phyloP scores from a whole-genome alignment of 2,888 invertebrate genomes.

The Blomia tropicalis region DNA sequence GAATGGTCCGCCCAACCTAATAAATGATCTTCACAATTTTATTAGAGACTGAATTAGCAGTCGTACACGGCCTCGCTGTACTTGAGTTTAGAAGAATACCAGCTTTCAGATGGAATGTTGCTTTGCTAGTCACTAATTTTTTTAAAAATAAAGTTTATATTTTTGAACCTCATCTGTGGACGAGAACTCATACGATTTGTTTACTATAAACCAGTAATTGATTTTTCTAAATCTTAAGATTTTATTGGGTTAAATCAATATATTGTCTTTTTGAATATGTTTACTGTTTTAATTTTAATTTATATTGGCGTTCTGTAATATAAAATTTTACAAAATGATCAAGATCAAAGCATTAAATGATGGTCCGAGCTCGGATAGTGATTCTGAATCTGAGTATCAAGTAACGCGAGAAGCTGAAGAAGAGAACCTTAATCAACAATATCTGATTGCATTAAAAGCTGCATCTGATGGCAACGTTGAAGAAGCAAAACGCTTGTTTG shows the following conservation, averaged over 20 bases:
- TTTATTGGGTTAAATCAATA: background rate
- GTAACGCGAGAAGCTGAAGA: conserved; percentile 29
- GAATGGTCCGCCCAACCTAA: too few species aligned
- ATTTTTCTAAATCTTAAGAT: background rate
- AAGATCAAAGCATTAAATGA: conserved; percentile 52
- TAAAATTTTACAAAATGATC: conserved; percentile 28
- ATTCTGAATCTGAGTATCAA: conserved; percentile 20
- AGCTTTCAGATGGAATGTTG: too few species aligned
- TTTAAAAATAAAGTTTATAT: too few species aligned
- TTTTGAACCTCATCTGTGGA: background rate
- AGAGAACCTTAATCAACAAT: conserved; percentile 17
- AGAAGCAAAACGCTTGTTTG: conserved; percentile 18
- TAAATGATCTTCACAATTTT: too few species aligned
- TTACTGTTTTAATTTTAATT: background rate
- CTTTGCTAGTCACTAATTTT: too few species aligned
- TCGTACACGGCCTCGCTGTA: too few species aligned
- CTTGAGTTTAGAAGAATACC: too few species aligned
- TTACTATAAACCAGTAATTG: background rate
- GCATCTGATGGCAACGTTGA: conserved; percentile 16
- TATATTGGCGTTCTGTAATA: background rate
- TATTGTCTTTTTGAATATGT: too few species aligned
- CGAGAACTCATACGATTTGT: background rate
- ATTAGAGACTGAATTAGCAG: too few species aligned
- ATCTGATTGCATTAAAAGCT: conserved; percentile 17
- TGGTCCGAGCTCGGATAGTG: conserved; percentile 33